Evolutionary conservation across 2,888 invertebrate species (phyloP), one percentile per base, ranked within the genome.

Genomic region (Leucania comma): DNA sequence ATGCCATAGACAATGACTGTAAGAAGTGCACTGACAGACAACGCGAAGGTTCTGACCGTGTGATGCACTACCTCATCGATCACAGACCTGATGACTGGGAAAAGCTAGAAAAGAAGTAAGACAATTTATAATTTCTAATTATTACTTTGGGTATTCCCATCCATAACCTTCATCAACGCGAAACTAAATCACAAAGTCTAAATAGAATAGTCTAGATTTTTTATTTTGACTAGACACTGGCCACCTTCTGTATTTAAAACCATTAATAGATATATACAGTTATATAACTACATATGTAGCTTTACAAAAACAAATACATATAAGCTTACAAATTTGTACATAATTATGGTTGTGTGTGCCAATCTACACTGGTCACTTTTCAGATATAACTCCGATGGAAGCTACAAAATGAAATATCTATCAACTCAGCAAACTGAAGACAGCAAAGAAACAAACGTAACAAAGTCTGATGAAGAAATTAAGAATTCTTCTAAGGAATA

Each of bases 1-100:
- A 98, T 86, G 98, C 98, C 0, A 96, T 98, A 67, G 93, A 96
- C 80, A 97, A 97, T 56, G 97, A 97, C 80, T 98, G 98, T 88
- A 92, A 90, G 61, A 97, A 97, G 89, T 98, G 98, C 87, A 97
- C 96, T 14, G 96, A 96, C 50, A 97, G 96, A 77, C 98, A 98
- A 89, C 96, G 96, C 59, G 93, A 95, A 58, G 97, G 97, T 4
- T 96, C 97, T 1, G 97, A 97, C 62, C 96, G 96, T 84, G 97
- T 98, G 17, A 97, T 97, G 86, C 96, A 96, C 58, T 97, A 95
- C 85, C 91, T 97, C 66, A 97, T 97, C 66, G 96, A 97, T 76
- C 94, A 97, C 79, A 94, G 96, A 22, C 96, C 97, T 10, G 93
- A 94, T 0, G 97, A 97, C 85, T 97, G 97, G 97, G 84, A 82